Percentiles rank a stretch among this genome's conserved stretches.
phyloP scores from a whole-genome alignment of 2,797 vertebrate species.

The Acrossocheilus fasciatus region DNA sequence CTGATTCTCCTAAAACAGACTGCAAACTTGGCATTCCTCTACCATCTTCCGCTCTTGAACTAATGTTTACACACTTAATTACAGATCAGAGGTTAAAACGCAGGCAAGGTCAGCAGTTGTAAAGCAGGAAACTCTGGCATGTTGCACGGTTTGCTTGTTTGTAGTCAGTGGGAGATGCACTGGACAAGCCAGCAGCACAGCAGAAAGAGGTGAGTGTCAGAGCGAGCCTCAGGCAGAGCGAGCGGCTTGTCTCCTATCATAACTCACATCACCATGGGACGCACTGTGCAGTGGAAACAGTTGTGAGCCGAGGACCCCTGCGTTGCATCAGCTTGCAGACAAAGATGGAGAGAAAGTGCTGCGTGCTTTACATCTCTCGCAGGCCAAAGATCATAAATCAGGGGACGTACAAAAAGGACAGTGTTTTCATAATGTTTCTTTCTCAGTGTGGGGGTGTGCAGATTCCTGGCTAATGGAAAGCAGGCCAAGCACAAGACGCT shows the following conservation, averaged over 20 bases:
- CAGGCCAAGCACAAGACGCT: constrained; percentile 51
- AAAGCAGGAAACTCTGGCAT: constrained; percentile 14
- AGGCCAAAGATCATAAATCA: constrained; percentile 36
- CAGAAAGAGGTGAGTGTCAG: constrained; percentile 25
- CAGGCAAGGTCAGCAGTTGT: constrained; percentile 15
- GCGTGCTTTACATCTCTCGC: constrained; percentile 13
- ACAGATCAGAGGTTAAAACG: constrained; percentile 51
- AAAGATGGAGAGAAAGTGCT: constrained; percentile 1
- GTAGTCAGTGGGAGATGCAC: constrained; percentile 18
- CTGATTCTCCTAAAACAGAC: constrained; percentile 19
- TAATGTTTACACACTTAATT: constrained; percentile 60
- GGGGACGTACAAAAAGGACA: constrained; percentile 48
- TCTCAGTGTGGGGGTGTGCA: constrained; percentile 29
- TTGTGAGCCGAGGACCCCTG: constrained; percentile 20
- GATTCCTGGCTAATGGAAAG: constrained; percentile 62
- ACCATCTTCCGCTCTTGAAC: constrained; percentile 41
- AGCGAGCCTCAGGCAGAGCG: constrained; percentile 11
- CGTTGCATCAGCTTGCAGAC: constrained; percentile 2
- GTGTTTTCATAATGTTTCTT: constrained; percentile 51
- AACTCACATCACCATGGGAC: constrained; percentile 39
- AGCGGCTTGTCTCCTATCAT: constrained; percentile 25
- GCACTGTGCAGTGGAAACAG: constrained; percentile 10
- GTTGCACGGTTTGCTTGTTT: constrained; percentile 32
- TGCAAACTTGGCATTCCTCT: constrained; percentile 22
- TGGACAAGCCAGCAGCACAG: constrained; percentile 8